A percentile compares a stretch with the other conserved stretches of the same genome.
Conservation (phyloP, 2,888 invertebrate species). For the Cacoxenus indagator region DNA sequence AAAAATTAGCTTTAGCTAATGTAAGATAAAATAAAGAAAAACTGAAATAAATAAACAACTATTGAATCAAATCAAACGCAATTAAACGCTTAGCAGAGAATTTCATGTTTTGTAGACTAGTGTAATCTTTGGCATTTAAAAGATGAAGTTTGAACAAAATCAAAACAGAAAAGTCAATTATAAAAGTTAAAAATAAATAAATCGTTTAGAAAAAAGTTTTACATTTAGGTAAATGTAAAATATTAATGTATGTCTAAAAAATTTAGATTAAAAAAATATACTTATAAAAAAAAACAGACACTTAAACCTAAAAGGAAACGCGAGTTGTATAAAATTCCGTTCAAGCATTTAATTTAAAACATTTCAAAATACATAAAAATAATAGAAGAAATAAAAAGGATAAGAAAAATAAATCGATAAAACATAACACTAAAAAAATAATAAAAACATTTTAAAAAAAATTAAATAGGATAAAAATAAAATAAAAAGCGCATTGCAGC, state of each 20-base stretch:
- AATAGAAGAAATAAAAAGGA: too few relatives aligned
- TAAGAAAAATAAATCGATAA: slow-evolving; percentile 37
- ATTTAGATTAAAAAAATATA: slow-evolving; percentile 7
- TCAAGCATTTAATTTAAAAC: slow-evolving; percentile 59
- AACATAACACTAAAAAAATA: neutral
- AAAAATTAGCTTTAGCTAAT: slow-evolving; percentile 55
- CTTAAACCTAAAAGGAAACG: slow-evolving; percentile 43
- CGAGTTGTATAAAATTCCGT: slow-evolving; percentile 63
- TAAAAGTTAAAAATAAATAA: slow-evolving; percentile 1
- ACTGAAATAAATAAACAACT: neutral
- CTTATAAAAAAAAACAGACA: slow-evolving; percentile 32
- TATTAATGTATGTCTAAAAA: slow-evolving; percentile 8
- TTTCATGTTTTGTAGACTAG: slow-evolving; percentile 33
- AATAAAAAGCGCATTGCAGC: neutral
- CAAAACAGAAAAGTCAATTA: slow-evolving; percentile 7
- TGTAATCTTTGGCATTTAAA: slow-evolving; percentile 4
- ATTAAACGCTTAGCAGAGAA: slow-evolving; percentile 41
- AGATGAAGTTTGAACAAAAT: neutral
- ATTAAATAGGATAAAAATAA: neutral
- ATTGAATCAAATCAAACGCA: slow-evolving; percentile 21
- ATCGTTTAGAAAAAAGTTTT: neutral
- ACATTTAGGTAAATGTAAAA: neutral
- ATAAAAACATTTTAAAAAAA: neutral
- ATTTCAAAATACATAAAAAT: too few relatives aligned
- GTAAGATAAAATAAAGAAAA: neutral